A percentile compares a stretch with the other conserved stretches of the same genome.
Conservation (phyloP, 2,797 vertebrate genomes). For the Neomorphus geoffroyi region DNA sequence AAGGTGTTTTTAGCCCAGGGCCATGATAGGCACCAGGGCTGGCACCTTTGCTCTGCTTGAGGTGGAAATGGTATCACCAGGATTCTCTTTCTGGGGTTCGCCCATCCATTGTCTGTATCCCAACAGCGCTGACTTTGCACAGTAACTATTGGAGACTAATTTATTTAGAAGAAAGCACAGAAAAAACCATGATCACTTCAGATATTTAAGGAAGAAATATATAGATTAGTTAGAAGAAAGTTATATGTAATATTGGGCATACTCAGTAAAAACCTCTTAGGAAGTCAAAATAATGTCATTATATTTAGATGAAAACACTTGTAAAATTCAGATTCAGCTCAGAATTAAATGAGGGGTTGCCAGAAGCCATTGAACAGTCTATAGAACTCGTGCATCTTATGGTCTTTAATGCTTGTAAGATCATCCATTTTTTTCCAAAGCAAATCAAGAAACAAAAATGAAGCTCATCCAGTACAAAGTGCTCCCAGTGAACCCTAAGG, state of each 20-base stretch:
- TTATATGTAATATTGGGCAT: background rate
- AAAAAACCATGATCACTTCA: background rate
- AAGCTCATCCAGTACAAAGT: background rate
- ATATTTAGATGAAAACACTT: background rate
- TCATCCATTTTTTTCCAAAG: background rate
- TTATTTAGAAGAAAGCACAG: background rate
- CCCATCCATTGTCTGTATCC: background rate
- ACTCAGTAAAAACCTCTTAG: background rate
- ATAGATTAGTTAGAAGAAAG: background rate
- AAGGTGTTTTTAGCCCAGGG: background rate
- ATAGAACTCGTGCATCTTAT: background rate
- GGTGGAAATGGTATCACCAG: background rate
- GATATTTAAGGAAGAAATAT: background rate
- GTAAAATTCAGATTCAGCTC: background rate
- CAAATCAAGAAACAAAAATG: background rate
- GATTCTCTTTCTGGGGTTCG: background rate
- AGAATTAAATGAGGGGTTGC: background rate
- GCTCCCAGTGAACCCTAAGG: background rate
- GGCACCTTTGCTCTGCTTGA: background rate
- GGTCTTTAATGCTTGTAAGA: background rate
- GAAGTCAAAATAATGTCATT: background rate
- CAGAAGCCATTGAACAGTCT: background rate
- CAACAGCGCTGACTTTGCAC: background rate
- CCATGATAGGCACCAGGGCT: background rate
- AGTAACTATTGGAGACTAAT: background rate